Percentiles rank a stretch among this genome's conserved stretches.
phyloP scores from a whole-genome alignment of 2,113 vertebrate genomes.

The Daubentonia madagascariensis region DNA sequence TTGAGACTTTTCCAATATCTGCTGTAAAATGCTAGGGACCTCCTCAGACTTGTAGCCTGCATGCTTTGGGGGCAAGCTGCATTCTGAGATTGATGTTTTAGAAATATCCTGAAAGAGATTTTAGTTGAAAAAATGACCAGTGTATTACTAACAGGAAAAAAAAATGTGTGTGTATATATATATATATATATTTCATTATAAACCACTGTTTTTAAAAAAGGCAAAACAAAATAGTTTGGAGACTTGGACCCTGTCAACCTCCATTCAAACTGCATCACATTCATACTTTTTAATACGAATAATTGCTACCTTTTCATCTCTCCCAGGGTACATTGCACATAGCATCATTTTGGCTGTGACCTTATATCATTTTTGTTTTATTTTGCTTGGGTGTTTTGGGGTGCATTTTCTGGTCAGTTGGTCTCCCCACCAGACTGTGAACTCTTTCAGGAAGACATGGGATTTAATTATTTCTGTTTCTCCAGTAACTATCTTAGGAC shows the following conservation, averaged over 20 bases:
- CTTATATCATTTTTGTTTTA: rapidly evolving
- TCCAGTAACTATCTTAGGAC: neutral
- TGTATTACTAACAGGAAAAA: neutral
- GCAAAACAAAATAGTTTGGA: neutral
- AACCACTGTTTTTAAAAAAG: neutral
- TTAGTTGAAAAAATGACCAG: neutral
- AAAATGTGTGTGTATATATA: too few species aligned
- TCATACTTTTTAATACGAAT: neutral
- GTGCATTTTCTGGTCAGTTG: neutral
- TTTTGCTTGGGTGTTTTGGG: neutral
- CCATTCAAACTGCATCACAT: rapidly evolving
- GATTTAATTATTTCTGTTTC: neutral
- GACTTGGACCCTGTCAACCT: too few species aligned
- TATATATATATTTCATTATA: neutral
- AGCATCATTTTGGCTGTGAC: neutral
- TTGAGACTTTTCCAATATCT: slow-evolving; percentile 17
- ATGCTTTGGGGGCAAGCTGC: neutral
- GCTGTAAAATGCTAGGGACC: neutral
- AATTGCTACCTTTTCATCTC: neutral
- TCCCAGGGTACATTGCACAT: rapidly evolving
- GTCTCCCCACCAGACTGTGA: neutral
- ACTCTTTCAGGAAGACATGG: neutral
- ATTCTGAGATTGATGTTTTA: neutral
- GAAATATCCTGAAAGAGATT: neutral
- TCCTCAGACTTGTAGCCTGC: neutral